Percentiles rank a stretch among this genome's conserved stretches.
These are phyloP conservation scores for Erebia palarica DNA, from an alignment of 2,888 invertebrate species.

Conservation along the genomic window DNA sequence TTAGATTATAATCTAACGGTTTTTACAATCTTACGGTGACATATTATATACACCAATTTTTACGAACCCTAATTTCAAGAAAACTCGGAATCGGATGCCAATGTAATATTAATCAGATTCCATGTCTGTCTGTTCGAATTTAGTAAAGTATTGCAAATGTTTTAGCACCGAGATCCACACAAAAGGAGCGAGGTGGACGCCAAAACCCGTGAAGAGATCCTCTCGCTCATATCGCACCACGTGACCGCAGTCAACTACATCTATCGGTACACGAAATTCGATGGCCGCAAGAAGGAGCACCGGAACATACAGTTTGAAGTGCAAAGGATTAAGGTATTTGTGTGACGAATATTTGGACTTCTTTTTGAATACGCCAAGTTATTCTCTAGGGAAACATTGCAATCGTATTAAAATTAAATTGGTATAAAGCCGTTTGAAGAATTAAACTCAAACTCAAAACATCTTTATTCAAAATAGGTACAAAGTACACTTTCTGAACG, in stretches of 20 bases:
- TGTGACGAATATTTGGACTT: neutral
- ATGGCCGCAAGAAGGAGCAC: slow-evolving; percentile 92
- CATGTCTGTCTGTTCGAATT: too few relatives aligned
- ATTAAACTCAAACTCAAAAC: too few relatives aligned
- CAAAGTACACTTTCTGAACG: too few relatives aligned
- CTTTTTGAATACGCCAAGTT: neutral
- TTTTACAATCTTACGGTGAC: too few relatives aligned
- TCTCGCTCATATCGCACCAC: slow-evolving; percentile 98
- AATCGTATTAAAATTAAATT: neutral
- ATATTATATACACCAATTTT: too few relatives aligned
- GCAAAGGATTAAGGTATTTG: slow-evolving; percentile 83
- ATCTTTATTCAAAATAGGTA: too few relatives aligned
- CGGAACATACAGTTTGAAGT: slow-evolving; percentile 98
- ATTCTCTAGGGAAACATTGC: neutral
- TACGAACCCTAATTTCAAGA: too few relatives aligned
- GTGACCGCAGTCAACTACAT: slow-evolving; percentile 99
- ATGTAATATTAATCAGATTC: too few relatives aligned
- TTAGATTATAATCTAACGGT: too few relatives aligned
- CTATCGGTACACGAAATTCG: slow-evolving; percentile 96
- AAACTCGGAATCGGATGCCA: too few relatives aligned
- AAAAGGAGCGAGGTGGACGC: slow-evolving; percentile 88
- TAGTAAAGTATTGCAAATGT: slow-evolving; percentile 35
- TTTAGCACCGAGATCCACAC: slow-evolving; percentile 87
- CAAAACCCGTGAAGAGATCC: slow-evolving; percentile 98
- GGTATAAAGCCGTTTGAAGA: too few relatives aligned